Conservation (phyloP, 2,888 invertebrate genomes). For the Bembecia ichneumoniformis region DNA sequence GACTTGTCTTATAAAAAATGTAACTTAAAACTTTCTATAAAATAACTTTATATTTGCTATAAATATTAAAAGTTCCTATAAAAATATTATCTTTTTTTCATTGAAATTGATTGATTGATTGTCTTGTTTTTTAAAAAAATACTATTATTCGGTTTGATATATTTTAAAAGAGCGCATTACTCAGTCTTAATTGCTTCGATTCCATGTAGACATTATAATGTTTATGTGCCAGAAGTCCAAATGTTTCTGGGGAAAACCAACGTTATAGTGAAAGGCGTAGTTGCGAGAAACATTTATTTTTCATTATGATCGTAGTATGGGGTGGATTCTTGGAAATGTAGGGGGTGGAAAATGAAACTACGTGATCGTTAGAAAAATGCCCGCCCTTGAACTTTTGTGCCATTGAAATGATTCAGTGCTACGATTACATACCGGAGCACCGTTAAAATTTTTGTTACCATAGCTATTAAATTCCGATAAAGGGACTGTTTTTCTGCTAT, state of each 20-base stretch:
- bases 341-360: slow-evolving; percentile 23
- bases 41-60: no score
- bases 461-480: neutral
- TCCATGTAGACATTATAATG: neutral
- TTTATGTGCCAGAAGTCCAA: neutral
- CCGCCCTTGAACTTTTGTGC: slow-evolving; percentile 28
- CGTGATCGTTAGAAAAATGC: slow-evolving; percentile 21
- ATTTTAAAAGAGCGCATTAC: no score
- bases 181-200: no score
- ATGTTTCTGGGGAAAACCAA: neutral
- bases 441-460: neutral
- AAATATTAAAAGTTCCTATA: no score
- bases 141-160: no score
- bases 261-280: neutral
- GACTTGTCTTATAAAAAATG: no score
- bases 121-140: no score
- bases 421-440: neutral
- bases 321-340: slow-evolving; percentile 20
- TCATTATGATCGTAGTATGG: slow-evolving; percentile 16
- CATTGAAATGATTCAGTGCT: slow-evolving; percentile 21
- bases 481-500: neutral
- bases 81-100: no score
- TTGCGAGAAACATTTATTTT: slow-evolving; percentile 12
- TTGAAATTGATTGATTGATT: no score
- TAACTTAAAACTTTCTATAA: no score